Conservation (phyloP, 2,888 invertebrate genomes). For the Dynastes maya region DNA sequence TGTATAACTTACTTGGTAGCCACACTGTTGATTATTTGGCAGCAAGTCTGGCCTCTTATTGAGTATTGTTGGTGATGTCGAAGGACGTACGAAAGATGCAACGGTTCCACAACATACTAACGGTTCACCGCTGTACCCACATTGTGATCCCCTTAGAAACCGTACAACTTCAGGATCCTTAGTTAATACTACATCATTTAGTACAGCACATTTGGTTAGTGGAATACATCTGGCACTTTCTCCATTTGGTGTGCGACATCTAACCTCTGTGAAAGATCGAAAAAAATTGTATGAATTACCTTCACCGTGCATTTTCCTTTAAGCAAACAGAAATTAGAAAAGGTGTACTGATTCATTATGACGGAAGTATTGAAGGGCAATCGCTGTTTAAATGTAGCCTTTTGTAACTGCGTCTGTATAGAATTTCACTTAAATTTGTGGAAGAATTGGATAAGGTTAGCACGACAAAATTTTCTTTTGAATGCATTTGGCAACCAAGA, state of each 20-base stretch:
- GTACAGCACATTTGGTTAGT: slow-evolving; percentile 70
- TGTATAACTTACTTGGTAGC: slow-evolving; percentile 48
- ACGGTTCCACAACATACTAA: slow-evolving; percentile 73
- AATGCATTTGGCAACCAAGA: no score
- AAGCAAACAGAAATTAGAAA: no score
- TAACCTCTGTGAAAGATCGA: slow-evolving; percentile 1
- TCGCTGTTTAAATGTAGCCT: no score
- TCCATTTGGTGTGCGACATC: slow-evolving; percentile 57
- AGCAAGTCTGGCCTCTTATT: slow-evolving; percentile 33
- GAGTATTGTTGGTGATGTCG: neutral
- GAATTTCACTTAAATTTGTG: no score
- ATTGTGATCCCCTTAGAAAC: slow-evolving; percentile 73
- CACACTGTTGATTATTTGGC: slow-evolving; percentile 48
- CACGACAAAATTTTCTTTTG: no score
- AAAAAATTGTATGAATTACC: no score
- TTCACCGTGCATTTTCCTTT: no score
- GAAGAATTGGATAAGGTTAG: no score
- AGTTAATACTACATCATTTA: slow-evolving; percentile 68
- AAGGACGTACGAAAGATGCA: neutral
- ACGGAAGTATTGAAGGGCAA: no score
- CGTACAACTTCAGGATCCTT: slow-evolving; percentile 59
- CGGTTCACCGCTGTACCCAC: slow-evolving; percentile 72
- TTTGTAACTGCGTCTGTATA: no score
- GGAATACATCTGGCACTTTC: slow-evolving; percentile 71
- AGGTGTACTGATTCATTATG: no score